Base-by-base conservation (phyloP, 2,888 invertebrate genomes). In the Brassicogethes aeneus region DNA sequence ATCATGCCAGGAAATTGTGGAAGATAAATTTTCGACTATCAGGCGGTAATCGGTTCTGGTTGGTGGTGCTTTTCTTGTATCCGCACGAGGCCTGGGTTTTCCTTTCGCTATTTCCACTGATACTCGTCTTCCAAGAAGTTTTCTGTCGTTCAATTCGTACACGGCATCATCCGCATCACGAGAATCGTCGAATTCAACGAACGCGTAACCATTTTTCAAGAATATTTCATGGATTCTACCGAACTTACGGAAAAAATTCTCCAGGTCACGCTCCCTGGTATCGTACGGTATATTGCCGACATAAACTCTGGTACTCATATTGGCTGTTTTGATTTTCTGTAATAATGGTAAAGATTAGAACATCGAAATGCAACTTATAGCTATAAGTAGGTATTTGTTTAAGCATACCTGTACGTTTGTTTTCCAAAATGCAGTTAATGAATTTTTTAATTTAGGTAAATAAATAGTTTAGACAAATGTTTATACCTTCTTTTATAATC, bases 1-100 rank as follows among this genome's bases (percentile, higher is more conserved):
- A 72, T 95, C 95, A 92, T 92, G 74, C 95, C 95, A 95, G 74
- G 93, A 93, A 64, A 93, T 91, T 60, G 94, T 82, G 65, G 92
- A 92, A 51, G 93, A 93, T 50, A 95, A 76, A 73, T 96, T 96
- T 72, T 95, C 94, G 55, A 95, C 93, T 67, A 90, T 82, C 48
- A 95, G 77, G 53, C 94, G 83, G 69, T 93, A 88, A 72, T 95
- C 93, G 57, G 95, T 95, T 61, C 94, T 82, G 57, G 90, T 87
- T 40, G 95, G 95, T 7, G 23, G 23, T 7, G 5, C 23, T 23
- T 23, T 23, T 23, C 23, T 23, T 23, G 5, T 23, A 10, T 23
- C 23, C 5, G 5, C 23, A 10, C 75, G 74, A 56, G 76, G 76
- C 54, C 73, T 70, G 54, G 79, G 77, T 60, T 73, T 73, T 50